Percentiles rank a stretch among this genome's conserved stretches.
phyloP scores from a whole-genome alignment of 2,888 invertebrate species.

The Tuberolachnus salignus region DNA sequence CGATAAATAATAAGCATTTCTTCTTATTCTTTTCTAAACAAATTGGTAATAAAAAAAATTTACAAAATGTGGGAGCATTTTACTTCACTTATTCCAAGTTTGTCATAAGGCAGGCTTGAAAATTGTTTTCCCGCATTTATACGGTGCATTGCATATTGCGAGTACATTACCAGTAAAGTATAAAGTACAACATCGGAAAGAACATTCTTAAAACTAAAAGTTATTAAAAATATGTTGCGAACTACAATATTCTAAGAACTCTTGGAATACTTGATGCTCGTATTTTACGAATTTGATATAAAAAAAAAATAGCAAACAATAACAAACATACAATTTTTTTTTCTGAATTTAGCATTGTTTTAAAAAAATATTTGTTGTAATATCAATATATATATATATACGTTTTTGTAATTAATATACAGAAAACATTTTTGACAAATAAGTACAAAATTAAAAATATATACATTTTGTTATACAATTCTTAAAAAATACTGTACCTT shows the following conservation, averaged over 20 bases:
- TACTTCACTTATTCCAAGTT: neutral
- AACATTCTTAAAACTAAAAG: no score
- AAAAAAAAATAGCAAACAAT: no score
- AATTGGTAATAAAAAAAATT: constrained; percentile 5
- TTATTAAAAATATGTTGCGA: no score
- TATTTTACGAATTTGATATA: no score
- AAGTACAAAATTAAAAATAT: neutral
- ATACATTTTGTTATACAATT: neutral
- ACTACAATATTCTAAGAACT: no score
- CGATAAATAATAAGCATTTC: neutral
- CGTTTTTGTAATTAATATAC: neutral
- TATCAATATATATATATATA: neutral
- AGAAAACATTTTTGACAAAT: no score
- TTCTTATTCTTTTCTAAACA: no score
- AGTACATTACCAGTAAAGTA: constrained; percentile 10
- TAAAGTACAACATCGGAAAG: no score
- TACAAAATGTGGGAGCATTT: constrained; percentile 7
- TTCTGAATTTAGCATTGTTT: constrained; percentile 16
- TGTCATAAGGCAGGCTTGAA: constrained; percentile 13
- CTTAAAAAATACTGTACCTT: neutral
- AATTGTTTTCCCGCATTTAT: neutral
- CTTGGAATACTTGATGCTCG: no score
- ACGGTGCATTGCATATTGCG: neutral
- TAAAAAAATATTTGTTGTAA: constrained; percentile 13
- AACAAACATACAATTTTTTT: no score